Evolutionary conservation across 2,113 vertebrate species (phyloP).

Genomic region (Narcine bancroftii): DNA sequence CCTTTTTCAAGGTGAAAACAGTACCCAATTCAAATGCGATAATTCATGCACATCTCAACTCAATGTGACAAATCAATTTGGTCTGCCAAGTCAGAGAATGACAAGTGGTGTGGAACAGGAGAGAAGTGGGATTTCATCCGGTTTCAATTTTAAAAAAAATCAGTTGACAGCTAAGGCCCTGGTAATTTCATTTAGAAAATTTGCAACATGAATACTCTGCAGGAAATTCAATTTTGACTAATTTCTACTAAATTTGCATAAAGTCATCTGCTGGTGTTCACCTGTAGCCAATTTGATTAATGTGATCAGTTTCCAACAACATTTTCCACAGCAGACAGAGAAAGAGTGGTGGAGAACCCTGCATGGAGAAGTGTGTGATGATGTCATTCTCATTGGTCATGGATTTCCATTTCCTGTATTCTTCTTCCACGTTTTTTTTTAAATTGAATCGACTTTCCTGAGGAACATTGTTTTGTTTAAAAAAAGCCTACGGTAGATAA

Average conservation of each 20-base stretch:
- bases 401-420: constrained; percentile 97
- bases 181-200: background rate
- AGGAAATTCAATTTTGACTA: background rate
- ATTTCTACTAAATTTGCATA: background rate
- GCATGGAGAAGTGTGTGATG: constrained; percentile 88
- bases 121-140: background rate
- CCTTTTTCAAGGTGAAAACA: background rate
- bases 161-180: background rate
- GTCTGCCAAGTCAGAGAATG: background rate
- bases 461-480: constrained; percentile 96
- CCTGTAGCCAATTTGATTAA: constrained; percentile 96
- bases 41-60: background rate
- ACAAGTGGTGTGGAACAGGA: background rate
- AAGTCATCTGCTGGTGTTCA: constrained; percentile 43
- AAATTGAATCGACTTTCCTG: constrained; percentile 97
- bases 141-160: background rate
- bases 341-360: constrained; percentile 86
- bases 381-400: constrained; percentile 95
- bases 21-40: background rate
- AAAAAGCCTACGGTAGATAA: constrained; percentile 72
- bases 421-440: constrained; percentile 98
- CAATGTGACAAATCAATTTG: background rate
- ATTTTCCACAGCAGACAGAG: constrained; percentile 98
- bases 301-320: constrained; percentile 93
- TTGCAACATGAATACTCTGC: background rate